These are phyloP conservation scores for Azorinus chamasolen DNA, from an alignment of 2,888 invertebrate species.

Conservation along the genomic window DNA sequence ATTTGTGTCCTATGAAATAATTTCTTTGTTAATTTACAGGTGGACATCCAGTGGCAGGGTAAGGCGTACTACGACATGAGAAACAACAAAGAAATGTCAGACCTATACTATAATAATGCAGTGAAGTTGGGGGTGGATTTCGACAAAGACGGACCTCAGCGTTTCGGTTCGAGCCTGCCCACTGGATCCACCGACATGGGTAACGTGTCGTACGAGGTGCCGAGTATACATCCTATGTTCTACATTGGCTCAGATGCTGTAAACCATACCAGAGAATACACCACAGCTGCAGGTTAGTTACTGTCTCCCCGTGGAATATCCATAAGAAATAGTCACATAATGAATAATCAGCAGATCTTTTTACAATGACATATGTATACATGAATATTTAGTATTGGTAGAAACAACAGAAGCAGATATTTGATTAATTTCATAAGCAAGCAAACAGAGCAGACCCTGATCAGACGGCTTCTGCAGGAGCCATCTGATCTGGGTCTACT, in stretches of 20 bases:
- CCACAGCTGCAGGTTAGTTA: conserved; percentile 79
- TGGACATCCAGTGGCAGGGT: conserved; percentile 28
- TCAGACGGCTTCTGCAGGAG: too few species aligned
- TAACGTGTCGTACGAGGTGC: conserved; percentile 81
- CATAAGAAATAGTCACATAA: too few species aligned
- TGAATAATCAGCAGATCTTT: too few species aligned
- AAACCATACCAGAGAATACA: conserved; percentile 81
- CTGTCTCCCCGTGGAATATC: too few species aligned
- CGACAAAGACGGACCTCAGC: conserved; percentile 48
- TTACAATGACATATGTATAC: too few species aligned
- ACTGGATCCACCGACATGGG: conserved; percentile 83
- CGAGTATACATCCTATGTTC: conserved; percentile 74
- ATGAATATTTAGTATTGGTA: too few species aligned
- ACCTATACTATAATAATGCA: conserved; percentile 75
- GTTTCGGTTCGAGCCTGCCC: conserved; percentile 7
- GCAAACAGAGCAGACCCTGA: too few species aligned
- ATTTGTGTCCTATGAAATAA: too few species aligned
- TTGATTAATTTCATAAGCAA: too few species aligned
- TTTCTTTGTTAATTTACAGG: conserved; percentile 22
- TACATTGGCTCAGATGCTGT: conserved; percentile 67
- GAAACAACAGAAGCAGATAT: too few species aligned
- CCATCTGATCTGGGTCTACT: too few species aligned
- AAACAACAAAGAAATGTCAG: conserved; percentile 70
- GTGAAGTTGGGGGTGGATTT: conserved; percentile 68
- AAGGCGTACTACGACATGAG: conserved; percentile 72